A percentile compares a stretch with the other conserved stretches of the same genome.
Evolutionary conservation across 2,888 invertebrate genomes (phyloP).

Genomic region (Heliconius ismenius): DNA sequence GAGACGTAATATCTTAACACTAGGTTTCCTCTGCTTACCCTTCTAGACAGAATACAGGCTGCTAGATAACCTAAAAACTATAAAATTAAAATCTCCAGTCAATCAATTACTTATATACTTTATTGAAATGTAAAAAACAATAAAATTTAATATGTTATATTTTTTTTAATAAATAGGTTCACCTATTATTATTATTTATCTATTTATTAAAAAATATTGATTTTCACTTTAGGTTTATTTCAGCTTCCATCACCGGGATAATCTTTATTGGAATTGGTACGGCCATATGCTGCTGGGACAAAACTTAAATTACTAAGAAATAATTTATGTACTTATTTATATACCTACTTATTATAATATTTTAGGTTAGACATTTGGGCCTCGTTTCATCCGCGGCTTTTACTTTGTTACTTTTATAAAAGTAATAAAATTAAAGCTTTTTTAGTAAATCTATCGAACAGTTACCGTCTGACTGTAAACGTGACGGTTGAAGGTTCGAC

Average conservation of each 20-base stretch:
- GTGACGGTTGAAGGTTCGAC: no score
- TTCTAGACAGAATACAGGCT: not conserved
- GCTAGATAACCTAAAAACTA: not conserved
- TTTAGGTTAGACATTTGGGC: not conserved
- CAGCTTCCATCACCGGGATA: constrained; percentile 83
- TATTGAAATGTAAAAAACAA: no score
- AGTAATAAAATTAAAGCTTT: not conserved
- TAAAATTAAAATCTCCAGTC: no score
- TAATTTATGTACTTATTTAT: not conserved
- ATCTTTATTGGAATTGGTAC: constrained; percentile 82
- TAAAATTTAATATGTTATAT: no score
- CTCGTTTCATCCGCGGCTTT: not conserved
- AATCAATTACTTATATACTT: no score
- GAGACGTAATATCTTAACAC: not conserved
- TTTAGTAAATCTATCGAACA: no score
- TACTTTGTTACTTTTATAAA: not conserved
- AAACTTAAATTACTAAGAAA: constrained; percentile 46
- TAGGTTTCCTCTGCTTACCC: not conserved
- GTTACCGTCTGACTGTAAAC: no score
- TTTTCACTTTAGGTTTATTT: constrained; percentile 37
- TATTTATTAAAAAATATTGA: no score
- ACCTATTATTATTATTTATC: no score
- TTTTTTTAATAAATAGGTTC: no score
- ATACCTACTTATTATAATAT: not conserved
- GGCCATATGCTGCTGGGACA: constrained; percentile 83